Evolutionary conservation across 2,113 vertebrate genomes (phyloP).

Genomic region (Cathartes aura): DNA sequence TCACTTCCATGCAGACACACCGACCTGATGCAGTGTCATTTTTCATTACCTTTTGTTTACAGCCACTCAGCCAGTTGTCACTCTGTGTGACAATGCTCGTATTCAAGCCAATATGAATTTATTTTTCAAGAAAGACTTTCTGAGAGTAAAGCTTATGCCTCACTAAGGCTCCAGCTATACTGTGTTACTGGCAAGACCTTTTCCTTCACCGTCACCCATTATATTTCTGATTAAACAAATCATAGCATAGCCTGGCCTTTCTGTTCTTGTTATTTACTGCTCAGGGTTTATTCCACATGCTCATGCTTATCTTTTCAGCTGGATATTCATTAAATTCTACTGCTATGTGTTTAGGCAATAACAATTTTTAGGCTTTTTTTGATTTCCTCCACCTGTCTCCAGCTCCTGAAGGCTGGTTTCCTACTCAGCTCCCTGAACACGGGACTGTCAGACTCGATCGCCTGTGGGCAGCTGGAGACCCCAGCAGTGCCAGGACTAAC

Average conservation of each 20-base stretch:
- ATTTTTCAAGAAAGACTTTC: conserved; percentile 13
- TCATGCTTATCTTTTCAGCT: not conserved
- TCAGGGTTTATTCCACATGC: not conserved
- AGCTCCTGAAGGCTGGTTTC: not conserved
- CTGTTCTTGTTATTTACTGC: not conserved
- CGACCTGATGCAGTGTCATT: conserved; percentile 16
- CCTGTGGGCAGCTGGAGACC: not conserved
- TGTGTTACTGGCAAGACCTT: not conserved
- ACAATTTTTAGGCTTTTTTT: not conserved
- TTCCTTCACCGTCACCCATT: not conserved
- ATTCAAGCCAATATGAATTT: conserved; percentile 55
- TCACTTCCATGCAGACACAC: conserved; percentile 13
- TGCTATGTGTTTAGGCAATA: not conserved
- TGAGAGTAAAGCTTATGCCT: not conserved
- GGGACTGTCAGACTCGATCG: not conserved
- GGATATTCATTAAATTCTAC: not conserved
- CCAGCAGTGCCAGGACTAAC: not conserved
- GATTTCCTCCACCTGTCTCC: not conserved
- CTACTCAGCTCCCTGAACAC: not conserved
- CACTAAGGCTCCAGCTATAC: not conserved
- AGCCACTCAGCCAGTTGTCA: conserved; percentile 53
- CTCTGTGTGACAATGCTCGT: conserved; percentile 6
- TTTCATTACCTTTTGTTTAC: conserved; percentile 70
- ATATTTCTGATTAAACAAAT: conserved; percentile 4
- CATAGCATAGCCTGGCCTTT: not conserved